Conservation (phyloP, 1,140 invertebrate species). For the Lordiphosa stackelbergi region DNA sequence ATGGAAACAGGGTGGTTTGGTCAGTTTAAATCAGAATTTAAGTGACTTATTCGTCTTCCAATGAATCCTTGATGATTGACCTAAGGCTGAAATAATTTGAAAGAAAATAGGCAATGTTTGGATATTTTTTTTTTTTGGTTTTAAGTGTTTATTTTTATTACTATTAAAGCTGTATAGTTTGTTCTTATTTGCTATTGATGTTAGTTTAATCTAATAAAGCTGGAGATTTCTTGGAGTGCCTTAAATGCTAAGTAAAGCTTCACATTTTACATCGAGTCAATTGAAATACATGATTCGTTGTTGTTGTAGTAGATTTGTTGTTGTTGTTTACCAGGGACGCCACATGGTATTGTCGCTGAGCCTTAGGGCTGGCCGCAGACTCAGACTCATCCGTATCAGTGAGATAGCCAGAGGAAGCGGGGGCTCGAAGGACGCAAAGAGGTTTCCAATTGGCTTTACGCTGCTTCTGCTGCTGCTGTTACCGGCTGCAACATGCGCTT, state of each 20-base stretch:
- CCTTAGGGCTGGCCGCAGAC: conserved; percentile 77
- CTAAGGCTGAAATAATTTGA: conserved; percentile 1
- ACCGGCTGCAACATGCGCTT: conserved; percentile 80
- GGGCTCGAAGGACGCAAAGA: conserved; percentile 55
- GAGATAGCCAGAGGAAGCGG: conserved; percentile 72
- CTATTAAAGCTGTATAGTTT: conserved; percentile 60
- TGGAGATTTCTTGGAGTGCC: conserved; percentile 7
- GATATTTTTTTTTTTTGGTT: conserved; percentile 24
- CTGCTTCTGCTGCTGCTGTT: conserved; percentile 9
- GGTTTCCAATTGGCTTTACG: conserved; percentile 40
- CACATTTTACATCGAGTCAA: conserved; percentile 57
- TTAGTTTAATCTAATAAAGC: conserved; percentile 42
- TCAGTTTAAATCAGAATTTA: too few relatives aligned
- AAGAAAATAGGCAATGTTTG: too few relatives aligned
- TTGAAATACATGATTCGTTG: conserved; percentile 23
- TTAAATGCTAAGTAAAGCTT: conserved; percentile 61
- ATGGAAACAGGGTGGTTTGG: too few relatives aligned
- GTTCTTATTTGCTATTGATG: conserved; percentile 25
- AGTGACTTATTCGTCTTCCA: too few relatives aligned
- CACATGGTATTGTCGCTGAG: conserved; percentile 79
- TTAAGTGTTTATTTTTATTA: conserved; percentile 41
- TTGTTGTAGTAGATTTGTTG: conserved; percentile 3
- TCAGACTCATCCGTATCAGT: conserved; percentile 60
- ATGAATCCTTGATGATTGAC: too few relatives aligned
- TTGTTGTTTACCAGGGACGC: conserved; percentile 81